These are phyloP conservation scores for Percina caprodes DNA, from an alignment of 2,113 vertebrate species.

Conservation along the genomic window DNA sequence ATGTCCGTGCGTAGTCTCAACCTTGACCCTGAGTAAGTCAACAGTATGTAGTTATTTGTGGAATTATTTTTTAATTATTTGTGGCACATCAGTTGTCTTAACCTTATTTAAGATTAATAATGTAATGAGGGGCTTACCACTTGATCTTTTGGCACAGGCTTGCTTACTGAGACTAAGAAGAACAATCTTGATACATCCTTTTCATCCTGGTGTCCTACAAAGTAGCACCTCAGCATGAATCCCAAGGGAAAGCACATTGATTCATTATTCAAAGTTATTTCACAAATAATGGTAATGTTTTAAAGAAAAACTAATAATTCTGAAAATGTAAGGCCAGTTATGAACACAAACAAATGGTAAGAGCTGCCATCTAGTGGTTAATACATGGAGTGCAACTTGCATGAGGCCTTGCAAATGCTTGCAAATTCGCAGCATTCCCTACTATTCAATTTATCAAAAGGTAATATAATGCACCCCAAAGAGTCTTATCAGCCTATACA, in stretches of 20 bases:
- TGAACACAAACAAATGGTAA: constrained; percentile 57
- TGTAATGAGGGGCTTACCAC: constrained; percentile 32
- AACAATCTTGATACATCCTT: constrained; percentile 25
- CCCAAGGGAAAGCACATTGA: constrained; percentile 44
- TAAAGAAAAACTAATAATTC: constrained; percentile 19
- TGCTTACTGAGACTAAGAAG: constrained; percentile 27
- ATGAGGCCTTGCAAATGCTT: constrained; percentile 35
- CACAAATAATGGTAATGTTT: constrained; percentile 27
- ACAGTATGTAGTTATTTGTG: not conserved
- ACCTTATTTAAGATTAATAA: not conserved
- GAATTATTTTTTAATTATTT: not conserved
- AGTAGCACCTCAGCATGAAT: constrained; percentile 64
- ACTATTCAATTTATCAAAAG: constrained; percentile 12
- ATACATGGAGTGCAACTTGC: constrained; percentile 43
- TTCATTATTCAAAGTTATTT: constrained; percentile 9
- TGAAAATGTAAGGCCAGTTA: constrained; percentile 14
- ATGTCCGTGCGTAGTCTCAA: not conserved
- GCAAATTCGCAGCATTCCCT: not conserved
- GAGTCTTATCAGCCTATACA: constrained; percentile 28
- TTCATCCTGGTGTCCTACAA: constrained; percentile 37
- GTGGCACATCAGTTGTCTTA: constrained; percentile 22
- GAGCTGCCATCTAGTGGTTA: constrained; percentile 76
- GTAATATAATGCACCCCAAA: constrained; percentile 15
- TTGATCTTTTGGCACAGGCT: constrained; percentile 14
- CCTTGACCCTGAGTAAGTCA: not conserved